Evolutionary conservation across 2,888 invertebrate species (phyloP), one percentile per base, ranked within the genome.

Genomic region (Miltochrista miniata): DNA sequence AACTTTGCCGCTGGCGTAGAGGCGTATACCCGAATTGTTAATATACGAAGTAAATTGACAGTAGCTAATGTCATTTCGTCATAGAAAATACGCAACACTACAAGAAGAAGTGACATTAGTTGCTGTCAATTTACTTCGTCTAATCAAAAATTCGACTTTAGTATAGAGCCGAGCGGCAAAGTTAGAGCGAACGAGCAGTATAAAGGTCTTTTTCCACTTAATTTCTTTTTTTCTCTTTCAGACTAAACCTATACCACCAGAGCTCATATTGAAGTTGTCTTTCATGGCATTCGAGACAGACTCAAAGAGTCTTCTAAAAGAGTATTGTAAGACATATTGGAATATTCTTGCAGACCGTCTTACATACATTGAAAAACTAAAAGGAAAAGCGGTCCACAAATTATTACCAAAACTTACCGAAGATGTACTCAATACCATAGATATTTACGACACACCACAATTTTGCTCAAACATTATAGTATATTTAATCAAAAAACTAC

Each of bases 251-350:
- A 35, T 76, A 55, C 80, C 81, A 7, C 85, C 89, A 7, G 85
- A 87, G 51, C 52, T 87, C 0, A 64, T 90, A 0, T 61, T 91
- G 0, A 88, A 89, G 57, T 56, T 91, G 4, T 90, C 90, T 0
- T 82, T 74, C 53, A 85, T 88, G 84, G 79, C 87, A 0, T 90
- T 90, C 12, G 85, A 90, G 56, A 57, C 64, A 0, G 81, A 84
- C 0, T 42, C 70, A 0, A 69, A 75, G 31, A 57, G 74, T 2
- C 59, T 87, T 0, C 61, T 87, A 0, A 65, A 61, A 0, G 85
- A 88, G 37, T 84, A 90, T 48, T 61, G 59, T 30, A 90, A 88
- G 53, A 89, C 87, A 0, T 91, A 90, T 54, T 89, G 88, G 85
- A 83, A 83, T 14, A 80, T 91, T 0, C 29, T 90, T 0, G 80